phyloP scores from a whole-genome alignment of 2,888 invertebrate genomes.

The Zygaena filipendulae region DNA sequence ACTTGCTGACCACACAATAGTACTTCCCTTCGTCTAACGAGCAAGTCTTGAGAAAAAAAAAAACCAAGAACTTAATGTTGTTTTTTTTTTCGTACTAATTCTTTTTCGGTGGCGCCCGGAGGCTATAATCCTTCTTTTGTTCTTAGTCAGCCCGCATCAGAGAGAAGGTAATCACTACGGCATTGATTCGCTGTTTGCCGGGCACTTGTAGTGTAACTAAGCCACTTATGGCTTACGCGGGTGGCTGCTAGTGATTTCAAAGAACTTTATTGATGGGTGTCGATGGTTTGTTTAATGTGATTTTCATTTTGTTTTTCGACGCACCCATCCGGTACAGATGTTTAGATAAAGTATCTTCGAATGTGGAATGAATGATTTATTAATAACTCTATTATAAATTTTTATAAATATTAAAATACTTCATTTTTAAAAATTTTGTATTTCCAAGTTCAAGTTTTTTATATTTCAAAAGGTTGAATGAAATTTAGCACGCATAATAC shows the following conservation, averaged over 20 bases:
- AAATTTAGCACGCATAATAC: too few relatives aligned
- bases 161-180: too few relatives aligned
- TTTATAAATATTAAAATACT: too few relatives aligned
- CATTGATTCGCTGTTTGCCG: slow-evolving; percentile 51
- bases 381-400: too few relatives aligned
- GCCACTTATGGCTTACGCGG: slow-evolving; percentile 51
- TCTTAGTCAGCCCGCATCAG: slow-evolving; percentile 51
- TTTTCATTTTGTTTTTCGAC: too few relatives aligned
- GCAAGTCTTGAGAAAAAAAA: slow-evolving; percentile 18
- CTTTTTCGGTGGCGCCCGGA: slow-evolving; percentile 33
- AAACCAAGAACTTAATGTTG: slow-evolving; percentile 16
- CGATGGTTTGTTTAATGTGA: too few relatives aligned
- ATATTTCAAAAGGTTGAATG: too few relatives aligned
- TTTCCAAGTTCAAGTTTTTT: too few relatives aligned
- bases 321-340: too few relatives aligned
- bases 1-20: slow-evolving; percentile 21
- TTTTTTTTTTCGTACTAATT: slow-evolving; percentile 29
- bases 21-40: slow-evolving; percentile 22
- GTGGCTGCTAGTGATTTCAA: slow-evolving; percentile 11
- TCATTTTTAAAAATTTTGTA: too few relatives aligned
- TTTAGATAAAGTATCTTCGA: too few relatives aligned
- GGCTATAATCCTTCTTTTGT: slow-evolving; percentile 50
- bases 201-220: slow-evolving; percentile 55
- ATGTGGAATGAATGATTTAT: too few relatives aligned
- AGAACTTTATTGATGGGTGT: slow-evolving; percentile 17